Conservation (phyloP, 1,140 invertebrate species). For the Procambarus clarkii region DNA sequence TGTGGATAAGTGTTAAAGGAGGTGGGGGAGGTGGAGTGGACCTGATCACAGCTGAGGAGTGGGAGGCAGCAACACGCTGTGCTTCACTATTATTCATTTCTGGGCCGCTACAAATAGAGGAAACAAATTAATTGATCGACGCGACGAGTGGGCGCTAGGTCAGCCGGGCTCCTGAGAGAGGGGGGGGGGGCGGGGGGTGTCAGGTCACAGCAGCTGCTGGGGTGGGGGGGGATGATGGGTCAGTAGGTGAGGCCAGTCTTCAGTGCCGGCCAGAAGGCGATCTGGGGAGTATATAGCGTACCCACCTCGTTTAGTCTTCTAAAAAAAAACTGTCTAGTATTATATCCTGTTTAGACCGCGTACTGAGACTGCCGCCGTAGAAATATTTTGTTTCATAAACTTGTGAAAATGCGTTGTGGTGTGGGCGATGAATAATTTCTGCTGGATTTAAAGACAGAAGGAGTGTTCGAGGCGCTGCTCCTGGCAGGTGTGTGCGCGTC, state of each 20-base stretch:
- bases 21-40: background rate
- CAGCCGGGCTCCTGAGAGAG: background rate
- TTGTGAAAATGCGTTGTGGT: background rate
- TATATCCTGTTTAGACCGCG: no score
- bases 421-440: conserved; percentile 37
- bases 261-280: background rate
- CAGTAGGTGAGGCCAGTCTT: conserved; percentile 11
- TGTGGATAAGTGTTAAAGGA: no score
- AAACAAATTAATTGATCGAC: conserved; percentile 6
- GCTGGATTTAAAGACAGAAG: conserved; percentile 40
- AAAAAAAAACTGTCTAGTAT: no score
- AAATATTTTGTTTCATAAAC: background rate
- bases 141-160: background rate
- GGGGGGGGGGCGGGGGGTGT: background rate
- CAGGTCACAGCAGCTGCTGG: conserved; percentile 1
- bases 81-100: background rate
- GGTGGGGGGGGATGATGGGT: background rate
- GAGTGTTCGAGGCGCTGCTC: background rate
- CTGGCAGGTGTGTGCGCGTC: no score
- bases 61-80: background rate
- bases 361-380: no score
- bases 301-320: no score
- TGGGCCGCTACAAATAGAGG: background rate
- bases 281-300: background rate
- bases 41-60: background rate